Evolutionary conservation across 1,140 invertebrate species (phyloP).

Genomic region (Druon quercuslanigerum): DNA sequence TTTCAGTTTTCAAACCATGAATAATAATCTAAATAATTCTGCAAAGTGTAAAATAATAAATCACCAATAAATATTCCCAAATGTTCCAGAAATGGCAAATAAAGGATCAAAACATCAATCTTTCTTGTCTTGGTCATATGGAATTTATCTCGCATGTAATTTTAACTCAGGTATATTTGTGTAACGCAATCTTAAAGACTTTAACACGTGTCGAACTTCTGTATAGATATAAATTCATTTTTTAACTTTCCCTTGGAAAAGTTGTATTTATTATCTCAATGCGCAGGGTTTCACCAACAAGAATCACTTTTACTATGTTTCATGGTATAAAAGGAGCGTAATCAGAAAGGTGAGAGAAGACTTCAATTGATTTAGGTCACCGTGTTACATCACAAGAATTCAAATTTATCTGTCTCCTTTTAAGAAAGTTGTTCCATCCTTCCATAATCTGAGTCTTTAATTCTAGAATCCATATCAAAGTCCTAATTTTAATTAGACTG

Average conservation of each 20-base stretch:
- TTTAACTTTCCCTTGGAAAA: constrained; percentile 18
- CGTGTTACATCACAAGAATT: constrained; percentile 28
- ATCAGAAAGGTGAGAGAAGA: constrained; percentile 29
- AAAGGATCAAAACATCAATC: neutral
- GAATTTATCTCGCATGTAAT: no score
- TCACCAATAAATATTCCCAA: neutral
- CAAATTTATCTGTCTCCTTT: constrained; percentile 17
- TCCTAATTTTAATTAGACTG: no score
- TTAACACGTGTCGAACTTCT: neutral
- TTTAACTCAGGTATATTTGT: neutral
- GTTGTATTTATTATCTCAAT: constrained; percentile 15
- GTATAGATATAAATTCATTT: neutral
- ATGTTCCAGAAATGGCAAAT: neutral
- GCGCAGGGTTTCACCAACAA: neutral
- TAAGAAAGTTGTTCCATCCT: neutral
- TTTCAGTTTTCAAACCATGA: no score
- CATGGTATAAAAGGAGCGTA: constrained; percentile 8
- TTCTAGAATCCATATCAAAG: no score
- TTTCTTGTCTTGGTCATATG: neutral
- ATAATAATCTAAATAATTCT: no score
- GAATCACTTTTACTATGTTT: constrained; percentile 16
- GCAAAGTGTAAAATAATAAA: no score
- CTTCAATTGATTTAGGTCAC: constrained; percentile 21
- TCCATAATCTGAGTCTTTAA: no score
- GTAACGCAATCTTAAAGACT: neutral